These are phyloP conservation scores for Eidolon dupreanum DNA, from an alignment of 2,797 vertebrate genomes.

Conservation along the genomic window DNA sequence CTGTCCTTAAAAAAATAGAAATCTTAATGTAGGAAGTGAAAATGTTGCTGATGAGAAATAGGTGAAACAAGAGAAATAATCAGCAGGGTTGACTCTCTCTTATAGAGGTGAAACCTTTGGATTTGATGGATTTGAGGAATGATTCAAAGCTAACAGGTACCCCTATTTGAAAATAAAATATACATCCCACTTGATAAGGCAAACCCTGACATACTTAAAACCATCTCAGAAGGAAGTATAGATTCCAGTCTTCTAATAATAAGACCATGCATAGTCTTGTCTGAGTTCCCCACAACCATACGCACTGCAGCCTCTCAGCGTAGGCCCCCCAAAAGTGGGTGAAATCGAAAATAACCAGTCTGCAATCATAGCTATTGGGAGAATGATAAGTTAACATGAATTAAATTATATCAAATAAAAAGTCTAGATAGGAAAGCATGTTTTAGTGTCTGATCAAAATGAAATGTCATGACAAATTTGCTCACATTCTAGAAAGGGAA, in stretches of 20 bases:
- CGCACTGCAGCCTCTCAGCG: too few relatives aligned
- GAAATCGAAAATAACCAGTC: neutral
- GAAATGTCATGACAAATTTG: neutral
- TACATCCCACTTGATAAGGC: neutral
- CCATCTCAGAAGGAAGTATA: neutral
- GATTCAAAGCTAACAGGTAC: neutral
- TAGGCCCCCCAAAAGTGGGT: neutral
- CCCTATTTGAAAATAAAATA: neutral
- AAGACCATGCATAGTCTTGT: neutral
- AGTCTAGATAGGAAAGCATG: neutral
- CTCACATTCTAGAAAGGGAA: neutral
- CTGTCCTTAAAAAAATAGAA: neutral
- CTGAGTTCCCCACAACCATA: neutral
- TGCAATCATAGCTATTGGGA: neutral
- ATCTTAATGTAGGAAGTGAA: neutral
- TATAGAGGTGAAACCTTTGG: neutral
- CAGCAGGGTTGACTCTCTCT: neutral
- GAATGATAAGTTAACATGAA: neutral
- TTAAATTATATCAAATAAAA: neutral
- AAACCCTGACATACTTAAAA: neutral
- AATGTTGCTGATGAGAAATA: neutral
- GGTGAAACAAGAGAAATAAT: neutral
- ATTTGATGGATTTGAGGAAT: neutral
- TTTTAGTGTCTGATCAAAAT: neutral
- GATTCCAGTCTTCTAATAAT: neutral